These are phyloP conservation scores for Penaeus japonicus DNA, from an alignment of 1,140 invertebrate genomes.

Conservation along the genomic window DNA sequence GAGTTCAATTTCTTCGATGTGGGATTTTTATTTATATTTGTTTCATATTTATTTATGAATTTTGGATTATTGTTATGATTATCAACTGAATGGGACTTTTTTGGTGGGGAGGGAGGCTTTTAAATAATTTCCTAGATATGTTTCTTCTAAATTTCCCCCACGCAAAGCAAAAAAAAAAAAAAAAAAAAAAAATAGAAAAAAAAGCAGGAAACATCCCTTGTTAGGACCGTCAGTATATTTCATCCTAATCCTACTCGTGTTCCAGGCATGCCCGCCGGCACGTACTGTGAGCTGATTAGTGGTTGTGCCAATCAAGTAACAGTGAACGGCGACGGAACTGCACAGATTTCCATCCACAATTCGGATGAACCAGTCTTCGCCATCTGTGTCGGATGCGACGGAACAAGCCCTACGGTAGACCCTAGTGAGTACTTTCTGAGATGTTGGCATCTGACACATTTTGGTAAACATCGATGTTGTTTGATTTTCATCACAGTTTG, in stretches of 20 bases:
- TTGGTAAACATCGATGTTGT: no score
- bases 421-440: constrained; percentile 62
- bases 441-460: not conserved
- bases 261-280: constrained; percentile 64
- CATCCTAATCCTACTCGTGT: not conserved
- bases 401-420: not conserved
- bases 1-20: not conserved
- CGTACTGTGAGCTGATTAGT: constrained; percentile 65
- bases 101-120: no score
- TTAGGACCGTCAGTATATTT: no score
- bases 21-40: not conserved
- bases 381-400: constrained; percentile 59
- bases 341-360: constrained; percentile 53
- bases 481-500: no score
- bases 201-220: no score
- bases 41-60: no score
- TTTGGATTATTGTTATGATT: no score
- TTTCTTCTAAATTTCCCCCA: no score
- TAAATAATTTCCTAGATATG: no score
- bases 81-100: no score
- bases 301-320: constrained; percentile 59
- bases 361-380: constrained; percentile 59
- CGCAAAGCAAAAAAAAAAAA: no score
- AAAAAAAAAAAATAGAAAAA: no score
- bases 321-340: constrained; percentile 62